Conservation (phyloP, 2,888 invertebrate species). For the Hypena proboscidalis region DNA sequence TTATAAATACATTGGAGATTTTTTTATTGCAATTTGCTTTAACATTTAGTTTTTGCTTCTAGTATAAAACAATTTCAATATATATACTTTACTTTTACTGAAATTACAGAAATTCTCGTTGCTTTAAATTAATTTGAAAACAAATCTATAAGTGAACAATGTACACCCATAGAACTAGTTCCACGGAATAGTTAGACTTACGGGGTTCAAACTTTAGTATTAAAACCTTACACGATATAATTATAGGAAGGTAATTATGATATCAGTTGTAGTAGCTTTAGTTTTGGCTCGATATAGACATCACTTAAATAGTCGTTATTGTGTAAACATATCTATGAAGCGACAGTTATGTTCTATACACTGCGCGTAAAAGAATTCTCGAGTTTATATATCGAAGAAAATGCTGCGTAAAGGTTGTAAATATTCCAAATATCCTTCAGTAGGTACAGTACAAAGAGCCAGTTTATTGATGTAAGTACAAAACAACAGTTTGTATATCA, state of each 20-base stretch:
- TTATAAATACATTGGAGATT: too few species aligned
- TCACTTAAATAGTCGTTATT: slow-evolving; percentile 48
- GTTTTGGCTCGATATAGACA: slow-evolving; percentile 67
- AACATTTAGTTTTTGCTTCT: too few species aligned
- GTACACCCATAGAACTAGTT: too few species aligned
- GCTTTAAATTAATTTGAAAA: too few species aligned
- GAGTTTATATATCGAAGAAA: slow-evolving; percentile 29
- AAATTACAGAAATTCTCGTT: too few species aligned
- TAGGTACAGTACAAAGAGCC: slow-evolving; percentile 42
- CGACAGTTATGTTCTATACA: slow-evolving; percentile 40
- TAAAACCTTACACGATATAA: slow-evolving; percentile 50
- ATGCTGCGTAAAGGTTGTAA: slow-evolving; percentile 43
- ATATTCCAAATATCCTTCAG: slow-evolving; percentile 32
- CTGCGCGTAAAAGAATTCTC: slow-evolving; percentile 27
- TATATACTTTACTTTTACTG: too few species aligned
- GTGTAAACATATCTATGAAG: slow-evolving; percentile 48
- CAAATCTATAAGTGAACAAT: too few species aligned
- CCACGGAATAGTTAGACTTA: too few species aligned
- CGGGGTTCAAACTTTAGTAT: too few species aligned
- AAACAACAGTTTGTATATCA: slow-evolving; percentile 32
- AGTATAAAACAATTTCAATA: too few species aligned
- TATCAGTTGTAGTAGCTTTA: slow-evolving; percentile 58
- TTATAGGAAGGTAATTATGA: slow-evolving; percentile 47
- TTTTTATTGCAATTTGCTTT: too few species aligned
- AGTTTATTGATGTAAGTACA: slow-evolving; percentile 37